These are phyloP conservation scores for Sebastes nivosus DNA, from an alignment of 2,797 vertebrate genomes.

Conservation along the genomic window DNA sequence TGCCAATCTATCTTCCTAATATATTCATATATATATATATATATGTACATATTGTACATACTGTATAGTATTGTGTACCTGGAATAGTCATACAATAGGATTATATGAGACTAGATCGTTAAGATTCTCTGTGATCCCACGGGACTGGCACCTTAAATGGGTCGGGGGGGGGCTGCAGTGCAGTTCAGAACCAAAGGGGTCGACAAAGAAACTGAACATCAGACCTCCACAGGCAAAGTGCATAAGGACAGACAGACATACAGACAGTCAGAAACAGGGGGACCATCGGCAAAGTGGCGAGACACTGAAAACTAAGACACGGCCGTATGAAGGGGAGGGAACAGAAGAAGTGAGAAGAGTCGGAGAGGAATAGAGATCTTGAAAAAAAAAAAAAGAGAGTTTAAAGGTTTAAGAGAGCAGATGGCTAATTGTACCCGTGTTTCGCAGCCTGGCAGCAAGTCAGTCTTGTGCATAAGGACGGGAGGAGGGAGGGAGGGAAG, in stretches of 20 bases:
- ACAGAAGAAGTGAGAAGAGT: constrained; percentile 37
- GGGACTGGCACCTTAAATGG: constrained; percentile 68
- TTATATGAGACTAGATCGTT: constrained; percentile 57
- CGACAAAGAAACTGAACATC: constrained; percentile 48
- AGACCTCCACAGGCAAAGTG: constrained; percentile 59
- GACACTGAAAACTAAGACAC: constrained; percentile 48
- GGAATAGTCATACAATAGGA: constrained; percentile 66
- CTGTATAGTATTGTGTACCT: constrained; percentile 65
- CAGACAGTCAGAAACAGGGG: constrained; percentile 71
- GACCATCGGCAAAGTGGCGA: constrained; percentile 47
- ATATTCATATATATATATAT: constrained; percentile 60
- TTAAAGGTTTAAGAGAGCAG: constrained; percentile 85
- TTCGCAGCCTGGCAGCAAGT: constrained; percentile 87
- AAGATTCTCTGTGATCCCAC: constrained; percentile 69
- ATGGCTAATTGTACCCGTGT: constrained; percentile 91
- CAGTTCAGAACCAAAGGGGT: constrained; percentile 60
- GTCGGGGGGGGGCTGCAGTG: constrained; percentile 52
- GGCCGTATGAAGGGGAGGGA: constrained; percentile 24
- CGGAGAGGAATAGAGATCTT: constrained; percentile 40
- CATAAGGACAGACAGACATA: constrained; percentile 63
- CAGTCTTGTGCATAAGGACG: constrained; percentile 89
- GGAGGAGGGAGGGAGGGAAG: constrained; percentile 43
- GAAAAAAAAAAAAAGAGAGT: constrained; percentile 54
- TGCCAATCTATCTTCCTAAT: constrained; percentile 57
- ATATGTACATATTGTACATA: constrained; percentile 71